A percentile compares a stretch with the other conserved stretches of the same genome.
These are phyloP conservation scores for Chelonus insularis DNA, from an alignment of 1,140 invertebrate species.

Conservation along the genomic window DNA sequence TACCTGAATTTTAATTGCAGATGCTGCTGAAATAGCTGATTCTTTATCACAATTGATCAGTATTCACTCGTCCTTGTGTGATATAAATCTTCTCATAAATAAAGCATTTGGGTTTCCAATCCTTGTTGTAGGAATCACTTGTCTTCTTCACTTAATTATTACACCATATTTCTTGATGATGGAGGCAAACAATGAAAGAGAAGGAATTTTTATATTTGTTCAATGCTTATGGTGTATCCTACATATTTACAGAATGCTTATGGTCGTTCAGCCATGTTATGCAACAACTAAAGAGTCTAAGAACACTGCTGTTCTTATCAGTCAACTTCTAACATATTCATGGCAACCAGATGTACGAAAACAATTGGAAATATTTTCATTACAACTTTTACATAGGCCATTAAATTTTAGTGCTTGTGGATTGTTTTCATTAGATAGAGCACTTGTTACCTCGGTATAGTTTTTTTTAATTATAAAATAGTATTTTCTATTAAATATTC, in stretches of 20 bases:
- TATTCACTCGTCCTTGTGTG: conserved; percentile 49
- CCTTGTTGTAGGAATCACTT: conserved; percentile 67
- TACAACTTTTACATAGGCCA: conserved; percentile 66
- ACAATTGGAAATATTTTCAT: conserved; percentile 68
- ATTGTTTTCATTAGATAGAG: conserved; percentile 66
- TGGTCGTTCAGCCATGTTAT: conserved; percentile 71
- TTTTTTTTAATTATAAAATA: too few species aligned
- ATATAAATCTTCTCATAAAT: conserved; percentile 46
- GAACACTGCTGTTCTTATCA: conserved; percentile 47
- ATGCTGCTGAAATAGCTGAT: conserved; percentile 32
- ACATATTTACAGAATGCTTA: conserved; percentile 64
- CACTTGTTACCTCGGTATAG: conserved; percentile 69
- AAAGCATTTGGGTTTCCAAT: conserved; percentile 64
- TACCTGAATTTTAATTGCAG: conserved; percentile 32
- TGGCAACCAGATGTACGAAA: conserved; percentile 42
- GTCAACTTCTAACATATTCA: conserved; percentile 44
- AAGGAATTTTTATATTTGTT: conserved; percentile 56
- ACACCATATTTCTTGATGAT: conserved; percentile 73
- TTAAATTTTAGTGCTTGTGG: conserved; percentile 68
- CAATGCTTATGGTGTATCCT: conserved; percentile 69
- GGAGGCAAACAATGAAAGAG: conserved; percentile 59
- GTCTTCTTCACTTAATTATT: conserved; percentile 70
- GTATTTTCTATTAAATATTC: too few species aligned
- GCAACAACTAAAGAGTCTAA: conserved; percentile 58
- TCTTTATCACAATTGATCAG: conserved; percentile 45